Evolutionary conservation across 2,797 vertebrate species (phyloP).

Genomic region (Hyperoplus immaculatus): DNA sequence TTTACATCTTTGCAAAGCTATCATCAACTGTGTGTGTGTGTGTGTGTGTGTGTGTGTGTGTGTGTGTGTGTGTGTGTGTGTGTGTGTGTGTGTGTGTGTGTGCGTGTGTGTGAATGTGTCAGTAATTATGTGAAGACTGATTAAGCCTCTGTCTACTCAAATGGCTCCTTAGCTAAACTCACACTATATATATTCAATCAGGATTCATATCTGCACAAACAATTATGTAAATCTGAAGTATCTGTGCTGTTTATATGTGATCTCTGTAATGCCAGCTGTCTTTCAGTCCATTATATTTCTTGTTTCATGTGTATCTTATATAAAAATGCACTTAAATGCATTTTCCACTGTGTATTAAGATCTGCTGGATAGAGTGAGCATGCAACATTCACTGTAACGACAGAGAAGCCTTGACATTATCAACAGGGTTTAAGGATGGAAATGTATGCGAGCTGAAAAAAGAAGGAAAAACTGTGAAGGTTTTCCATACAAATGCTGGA

Average conservation of each 20-base stretch:
- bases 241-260: slow-evolving; percentile 10
- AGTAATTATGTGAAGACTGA: slow-evolving; percentile 36
- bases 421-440: neutral
- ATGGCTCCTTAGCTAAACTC: slow-evolving; percentile 27
- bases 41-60: slow-evolving; percentile 16
- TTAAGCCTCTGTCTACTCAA: slow-evolving; percentile 12
- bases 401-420: neutral
- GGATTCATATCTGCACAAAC: slow-evolving; percentile 44
- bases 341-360: neutral
- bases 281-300: neutral
- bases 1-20: slow-evolving; percentile 35
- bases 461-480: neutral
- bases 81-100: slow-evolving; percentile 12
- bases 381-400: neutral
- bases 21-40: slow-evolving; percentile 35
- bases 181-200: slow-evolving; percentile 39
- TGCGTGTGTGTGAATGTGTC: neutral
- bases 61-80: slow-evolving; percentile 19
- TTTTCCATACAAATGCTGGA: too few relatives aligned
- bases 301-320: neutral
- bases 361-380: neutral
- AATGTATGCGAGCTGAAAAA: neutral
- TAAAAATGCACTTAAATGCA: neutral
- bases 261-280: slow-evolving; percentile 29
- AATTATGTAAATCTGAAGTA: slow-evolving; percentile 53